Conservation (phyloP, 1,140 invertebrate genomes). For the Galleria mellonella region DNA sequence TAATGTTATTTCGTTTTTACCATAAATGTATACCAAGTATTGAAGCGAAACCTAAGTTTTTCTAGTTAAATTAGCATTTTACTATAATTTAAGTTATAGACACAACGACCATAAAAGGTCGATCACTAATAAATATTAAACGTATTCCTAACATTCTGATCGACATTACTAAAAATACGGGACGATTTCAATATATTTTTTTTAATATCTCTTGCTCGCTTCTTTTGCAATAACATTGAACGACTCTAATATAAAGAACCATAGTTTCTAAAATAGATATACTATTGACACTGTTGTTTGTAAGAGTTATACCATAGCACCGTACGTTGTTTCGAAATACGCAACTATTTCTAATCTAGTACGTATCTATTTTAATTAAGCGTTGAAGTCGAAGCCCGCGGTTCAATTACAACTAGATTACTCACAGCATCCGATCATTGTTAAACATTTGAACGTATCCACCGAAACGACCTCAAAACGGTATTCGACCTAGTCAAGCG, state of each 20-base stretch:
- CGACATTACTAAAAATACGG: neutral
- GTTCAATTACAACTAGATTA: conserved; percentile 33
- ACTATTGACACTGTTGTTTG: conserved; percentile 12
- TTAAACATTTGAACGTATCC: conserved; percentile 29
- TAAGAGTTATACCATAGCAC: conserved; percentile 6
- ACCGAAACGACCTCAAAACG: conserved; percentile 70
- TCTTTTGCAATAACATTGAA: conserved; percentile 3
- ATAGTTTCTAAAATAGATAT: conserved; percentile 20
- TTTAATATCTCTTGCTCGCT: conserved; percentile 13
- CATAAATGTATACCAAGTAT: no score
- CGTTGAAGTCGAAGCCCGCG: conserved; percentile 30
- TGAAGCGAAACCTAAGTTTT: no score
- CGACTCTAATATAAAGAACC: conserved; percentile 9
- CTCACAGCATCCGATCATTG: conserved; percentile 32
- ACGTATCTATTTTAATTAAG: conserved; percentile 54
- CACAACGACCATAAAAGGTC: conserved; percentile 22
- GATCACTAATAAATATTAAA: conserved; percentile 23
- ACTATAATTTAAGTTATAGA: conserved; percentile 15
- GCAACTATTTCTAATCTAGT: conserved; percentile 40
- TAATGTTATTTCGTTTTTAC: no score
- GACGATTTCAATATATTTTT: conserved; percentile 1
- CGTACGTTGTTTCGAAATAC: conserved; percentile 28
- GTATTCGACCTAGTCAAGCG: conserved; percentile 66
- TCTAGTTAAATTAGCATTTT: neutral
- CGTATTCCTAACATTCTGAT: conserved; percentile 1